Evolutionary conservation across 1,140 invertebrate species (phyloP).

Genomic region (Venturia canescens): DNA sequence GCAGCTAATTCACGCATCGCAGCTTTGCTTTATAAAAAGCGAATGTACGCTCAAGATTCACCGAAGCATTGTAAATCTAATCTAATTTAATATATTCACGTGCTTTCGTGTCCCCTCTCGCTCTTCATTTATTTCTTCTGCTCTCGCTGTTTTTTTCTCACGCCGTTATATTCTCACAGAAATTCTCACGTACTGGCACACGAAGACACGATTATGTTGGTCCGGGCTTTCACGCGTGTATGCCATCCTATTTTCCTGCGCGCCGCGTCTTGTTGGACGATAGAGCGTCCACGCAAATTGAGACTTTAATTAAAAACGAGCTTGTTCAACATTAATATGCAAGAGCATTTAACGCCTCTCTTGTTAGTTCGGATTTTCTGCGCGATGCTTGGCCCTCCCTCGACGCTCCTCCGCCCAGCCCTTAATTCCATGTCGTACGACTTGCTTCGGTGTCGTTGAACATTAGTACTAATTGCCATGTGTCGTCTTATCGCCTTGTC

Average conservation of each 20-base stretch:
- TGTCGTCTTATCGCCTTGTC: too few species aligned
- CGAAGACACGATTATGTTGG: neutral
- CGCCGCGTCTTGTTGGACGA: neutral
- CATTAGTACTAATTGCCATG: too few species aligned
- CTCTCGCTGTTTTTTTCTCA: too few species aligned
- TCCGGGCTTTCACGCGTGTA: neutral
- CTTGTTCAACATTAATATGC: neutral
- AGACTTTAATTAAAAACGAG: slow-evolving; percentile 15
- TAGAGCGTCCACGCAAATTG: slow-evolving; percentile 2
- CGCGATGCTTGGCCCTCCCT: neutral
- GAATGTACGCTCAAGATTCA: too few species aligned
- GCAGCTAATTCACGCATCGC: too few species aligned
- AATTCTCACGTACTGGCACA: neutral
- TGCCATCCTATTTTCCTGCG: neutral
- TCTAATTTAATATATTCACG: too few species aligned
- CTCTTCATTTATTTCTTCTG: too few species aligned
- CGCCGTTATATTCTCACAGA: neutral
- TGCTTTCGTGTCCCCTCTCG: too few species aligned
- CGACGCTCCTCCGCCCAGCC: neutral
- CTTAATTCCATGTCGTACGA: neutral
- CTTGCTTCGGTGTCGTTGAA: neutral
- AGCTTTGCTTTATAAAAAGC: too few species aligned
- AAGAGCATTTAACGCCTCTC: neutral
- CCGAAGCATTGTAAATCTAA: too few species aligned
- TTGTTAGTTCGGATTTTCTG: too few species aligned